Percentiles rank a stretch among this genome's conserved stretches.
phyloP scores from a whole-genome alignment of 2,888 invertebrate species.

The Gari tellinella region DNA sequence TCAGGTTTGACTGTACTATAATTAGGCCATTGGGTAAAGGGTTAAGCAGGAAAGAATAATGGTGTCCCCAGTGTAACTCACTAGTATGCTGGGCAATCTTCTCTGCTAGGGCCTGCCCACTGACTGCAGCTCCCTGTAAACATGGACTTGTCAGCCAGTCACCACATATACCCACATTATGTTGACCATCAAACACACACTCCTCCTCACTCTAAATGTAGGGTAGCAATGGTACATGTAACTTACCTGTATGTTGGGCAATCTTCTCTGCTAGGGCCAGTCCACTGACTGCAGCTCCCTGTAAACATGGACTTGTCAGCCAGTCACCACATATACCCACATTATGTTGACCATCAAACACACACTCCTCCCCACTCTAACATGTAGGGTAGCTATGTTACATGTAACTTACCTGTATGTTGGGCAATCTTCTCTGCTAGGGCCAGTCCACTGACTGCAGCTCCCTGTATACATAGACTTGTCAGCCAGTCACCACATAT shows the following conservation, averaged over 20 bases:
- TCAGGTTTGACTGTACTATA: too few species aligned
- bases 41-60: too few species aligned
- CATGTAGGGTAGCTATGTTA: too few species aligned
- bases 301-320: conserved; percentile 69
- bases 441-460: conserved; percentile 72
- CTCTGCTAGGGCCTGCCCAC: conserved; percentile 71
- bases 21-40: too few species aligned
- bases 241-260: conserved; percentile 41
- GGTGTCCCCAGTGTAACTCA: too few species aligned
- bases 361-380: conserved; percentile 62
- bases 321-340: conserved; percentile 75
- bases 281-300: conserved; percentile 73
- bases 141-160: conserved; percentile 73
- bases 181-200: conserved; percentile 68
- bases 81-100: conserved; percentile 63
- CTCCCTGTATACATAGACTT: conserved; percentile 71
- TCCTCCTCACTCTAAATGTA: conserved; percentile 48
- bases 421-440: conserved; percentile 66
- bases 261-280: conserved; percentile 71
- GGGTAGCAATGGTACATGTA: too few species aligned
- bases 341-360: conserved; percentile 67
- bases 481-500: conserved; percentile 75
- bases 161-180: conserved; percentile 71
- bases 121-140: conserved; percentile 73
- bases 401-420: conserved; percentile 34